Conservation (phyloP, 2,888 invertebrate species). For the Caenorhabditis parvicauda region DNA sequence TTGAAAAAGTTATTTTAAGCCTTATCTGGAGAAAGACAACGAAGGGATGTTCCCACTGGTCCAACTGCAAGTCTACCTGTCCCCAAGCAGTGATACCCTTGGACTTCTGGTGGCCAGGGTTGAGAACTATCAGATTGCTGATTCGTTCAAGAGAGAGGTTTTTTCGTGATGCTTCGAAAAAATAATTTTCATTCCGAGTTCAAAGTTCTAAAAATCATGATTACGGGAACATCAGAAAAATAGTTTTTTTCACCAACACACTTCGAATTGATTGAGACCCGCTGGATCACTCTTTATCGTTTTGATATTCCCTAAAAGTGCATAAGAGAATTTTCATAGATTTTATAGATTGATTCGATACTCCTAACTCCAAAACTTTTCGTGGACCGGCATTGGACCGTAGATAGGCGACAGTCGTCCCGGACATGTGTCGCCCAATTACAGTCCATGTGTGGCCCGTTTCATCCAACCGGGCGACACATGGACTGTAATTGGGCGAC, state of each 20-base stretch:
- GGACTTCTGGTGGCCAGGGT: conserved; percentile 21
- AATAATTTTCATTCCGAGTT: background rate
- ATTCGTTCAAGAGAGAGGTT: conserved; percentile 11
- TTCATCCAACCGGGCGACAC: no score
- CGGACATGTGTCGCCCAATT: no score
- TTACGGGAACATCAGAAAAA: background rate
- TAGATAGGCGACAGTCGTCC: no score
- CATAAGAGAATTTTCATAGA: no score
- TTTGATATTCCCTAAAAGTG: no score
- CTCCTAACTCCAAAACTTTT: no score
- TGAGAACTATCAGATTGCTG: conserved; percentile 28
- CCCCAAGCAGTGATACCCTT: conserved; percentile 16
- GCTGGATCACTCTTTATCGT: no score
- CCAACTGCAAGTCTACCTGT: conserved; percentile 45
- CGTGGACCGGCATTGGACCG: no score
- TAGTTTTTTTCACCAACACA: background rate
- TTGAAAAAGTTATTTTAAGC: conserved; percentile 27
- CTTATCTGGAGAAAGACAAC: conserved; percentile 21
- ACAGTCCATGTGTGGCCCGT: no score
- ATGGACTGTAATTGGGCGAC: no score
- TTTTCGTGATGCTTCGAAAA: background rate
- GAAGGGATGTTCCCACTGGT: conserved; percentile 39
- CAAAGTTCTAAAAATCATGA: background rate
- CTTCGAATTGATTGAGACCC: no score
- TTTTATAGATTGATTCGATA: no score